Evolutionary conservation across 1,140 invertebrate species (phyloP).

Genomic region (Zeugodacus cucurbitae): DNA sequence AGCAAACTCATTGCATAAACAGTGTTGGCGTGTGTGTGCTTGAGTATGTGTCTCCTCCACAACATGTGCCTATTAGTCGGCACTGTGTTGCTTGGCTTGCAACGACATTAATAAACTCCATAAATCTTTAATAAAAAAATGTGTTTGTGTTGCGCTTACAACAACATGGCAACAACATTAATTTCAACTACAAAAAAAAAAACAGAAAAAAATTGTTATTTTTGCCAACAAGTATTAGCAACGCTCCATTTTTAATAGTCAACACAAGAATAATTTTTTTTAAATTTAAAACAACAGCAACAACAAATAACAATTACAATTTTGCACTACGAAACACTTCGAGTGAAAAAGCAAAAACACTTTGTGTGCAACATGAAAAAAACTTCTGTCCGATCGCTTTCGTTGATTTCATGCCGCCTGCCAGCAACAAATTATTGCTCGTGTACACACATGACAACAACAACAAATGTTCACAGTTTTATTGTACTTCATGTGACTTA

Average conservation of each 20-base stretch:
- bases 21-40: background rate
- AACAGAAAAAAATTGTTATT: background rate
- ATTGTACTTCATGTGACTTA: background rate
- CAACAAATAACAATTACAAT: background rate
- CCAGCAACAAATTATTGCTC: background rate
- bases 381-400: background rate
- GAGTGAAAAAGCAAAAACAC: background rate
- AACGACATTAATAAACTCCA: constrained; percentile 29
- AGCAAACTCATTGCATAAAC: background rate
- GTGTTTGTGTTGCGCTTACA: background rate
- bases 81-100: background rate
- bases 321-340: background rate
- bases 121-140: constrained; percentile 1
- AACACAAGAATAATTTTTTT: background rate
- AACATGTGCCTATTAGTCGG: background rate
- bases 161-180: background rate
- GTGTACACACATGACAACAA: background rate
- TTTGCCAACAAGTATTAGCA: background rate
- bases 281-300: background rate
- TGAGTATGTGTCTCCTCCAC: background rate
- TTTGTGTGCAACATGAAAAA: background rate
- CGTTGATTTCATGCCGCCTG: background rate
- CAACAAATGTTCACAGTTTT: background rate
- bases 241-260: background rate
- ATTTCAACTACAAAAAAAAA: background rate